Evolutionary conservation across 2,797 vertebrate species (phyloP).

Genomic region (Odontamblyopus lacepedii): DNA sequence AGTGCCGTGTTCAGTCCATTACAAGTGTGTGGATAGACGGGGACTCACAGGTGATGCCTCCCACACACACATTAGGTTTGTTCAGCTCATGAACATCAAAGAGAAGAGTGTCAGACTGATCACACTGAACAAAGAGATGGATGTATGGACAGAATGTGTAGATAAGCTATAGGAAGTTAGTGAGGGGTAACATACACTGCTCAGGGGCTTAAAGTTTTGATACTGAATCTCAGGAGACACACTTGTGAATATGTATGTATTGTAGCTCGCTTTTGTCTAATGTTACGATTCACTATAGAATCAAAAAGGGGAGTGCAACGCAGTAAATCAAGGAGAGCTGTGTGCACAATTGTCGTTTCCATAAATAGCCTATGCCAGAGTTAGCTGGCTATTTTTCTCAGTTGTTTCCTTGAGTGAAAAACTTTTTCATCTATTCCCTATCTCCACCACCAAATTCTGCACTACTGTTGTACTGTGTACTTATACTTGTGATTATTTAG

Average conservation of each 20-base stretch:
- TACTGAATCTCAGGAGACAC: neutral
- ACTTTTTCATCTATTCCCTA: too few relatives aligned
- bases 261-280: neutral
- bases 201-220: neutral
- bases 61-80: constrained; percentile 10
- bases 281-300: neutral
- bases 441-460: too few relatives aligned
- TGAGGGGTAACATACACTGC: neutral
- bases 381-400: neutral
- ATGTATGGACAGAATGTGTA: constrained; percentile 6
- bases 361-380: neutral
- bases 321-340: neutral
- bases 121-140: neutral
- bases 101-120: neutral
- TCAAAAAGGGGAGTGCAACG: neutral
- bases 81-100: neutral
- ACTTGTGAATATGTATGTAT: neutral
- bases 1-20: constrained; percentile 24
- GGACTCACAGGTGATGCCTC: constrained; percentile 12
- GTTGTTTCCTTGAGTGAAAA: too few relatives aligned
- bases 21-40: constrained; percentile 2
- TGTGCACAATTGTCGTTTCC: neutral
- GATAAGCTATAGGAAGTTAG: neutral
- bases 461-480: too few relatives aligned
- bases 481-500: too few relatives aligned